Percentiles rank a stretch among this genome's conserved stretches.
Conservation (phyloP, 1,140 invertebrate species). For the Ceratosolen fusciceps region DNA sequence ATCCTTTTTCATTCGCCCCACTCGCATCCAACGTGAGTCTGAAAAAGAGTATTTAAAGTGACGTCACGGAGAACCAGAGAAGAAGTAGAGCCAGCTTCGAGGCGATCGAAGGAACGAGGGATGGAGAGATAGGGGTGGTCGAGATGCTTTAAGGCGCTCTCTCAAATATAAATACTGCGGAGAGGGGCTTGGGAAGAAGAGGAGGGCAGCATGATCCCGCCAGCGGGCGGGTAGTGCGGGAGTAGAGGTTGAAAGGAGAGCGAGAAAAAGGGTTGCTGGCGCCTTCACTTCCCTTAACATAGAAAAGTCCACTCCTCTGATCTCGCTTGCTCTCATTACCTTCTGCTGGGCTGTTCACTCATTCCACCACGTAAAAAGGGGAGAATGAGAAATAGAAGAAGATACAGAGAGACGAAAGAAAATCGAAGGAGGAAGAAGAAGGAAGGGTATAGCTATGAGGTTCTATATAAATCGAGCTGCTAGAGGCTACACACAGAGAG, state of each 20-base stretch:
- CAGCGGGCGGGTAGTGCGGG: no score
- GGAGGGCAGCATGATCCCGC: no score
- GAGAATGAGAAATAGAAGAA: conserved; percentile 49
- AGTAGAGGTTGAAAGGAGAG: conserved; percentile 48
- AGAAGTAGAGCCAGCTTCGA: conserved; percentile 34
- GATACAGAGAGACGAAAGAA: conserved; percentile 52
- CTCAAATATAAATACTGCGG: conserved; percentile 69
- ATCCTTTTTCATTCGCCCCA: conserved; percentile 1
- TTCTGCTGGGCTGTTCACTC: background rate
- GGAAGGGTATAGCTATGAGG: conserved; percentile 32
- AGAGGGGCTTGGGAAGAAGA: conserved; percentile 61
- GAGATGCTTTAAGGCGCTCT: conserved; percentile 71
- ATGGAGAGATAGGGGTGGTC: conserved; percentile 43
- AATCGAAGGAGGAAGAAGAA: conserved; percentile 56
- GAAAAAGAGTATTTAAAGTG: conserved; percentile 61
- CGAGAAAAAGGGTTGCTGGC: conserved; percentile 70
- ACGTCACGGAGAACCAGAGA: conserved; percentile 52
- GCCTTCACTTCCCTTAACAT: conserved; percentile 10
- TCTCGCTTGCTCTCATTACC: background rate
- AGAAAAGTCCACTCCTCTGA: background rate
- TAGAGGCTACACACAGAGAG: no score
- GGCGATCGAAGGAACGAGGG: conserved; percentile 38
- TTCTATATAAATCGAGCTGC: background rate
- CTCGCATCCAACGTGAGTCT: background rate
- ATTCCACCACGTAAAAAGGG: background rate